Evolutionary conservation across 2,113 vertebrate species (phyloP).

Genomic region (Ptilorrhoa leucosticta): DNA sequence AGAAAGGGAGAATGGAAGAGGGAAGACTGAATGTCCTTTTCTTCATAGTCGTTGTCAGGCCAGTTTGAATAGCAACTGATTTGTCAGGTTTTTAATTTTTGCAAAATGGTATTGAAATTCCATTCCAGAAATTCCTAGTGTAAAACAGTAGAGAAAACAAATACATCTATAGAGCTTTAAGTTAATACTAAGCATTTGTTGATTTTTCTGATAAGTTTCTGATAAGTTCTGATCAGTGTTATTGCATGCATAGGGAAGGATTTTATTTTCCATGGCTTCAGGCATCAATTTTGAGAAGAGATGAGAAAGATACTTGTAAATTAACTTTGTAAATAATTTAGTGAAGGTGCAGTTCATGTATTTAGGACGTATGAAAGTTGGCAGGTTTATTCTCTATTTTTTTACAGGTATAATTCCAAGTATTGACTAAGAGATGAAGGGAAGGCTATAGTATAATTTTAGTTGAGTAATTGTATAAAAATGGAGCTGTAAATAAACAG

Average conservation of each 20-base stretch:
- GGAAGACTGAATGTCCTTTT: neutral
- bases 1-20: neutral
- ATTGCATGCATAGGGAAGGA: neutral
- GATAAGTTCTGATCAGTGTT: neutral
- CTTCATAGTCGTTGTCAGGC: neutral
- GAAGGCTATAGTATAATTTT: neutral
- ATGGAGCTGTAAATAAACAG: neutral
- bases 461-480: neutral
- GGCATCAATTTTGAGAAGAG: neutral
- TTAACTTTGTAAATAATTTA: neutral
- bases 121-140: neutral
- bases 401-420: neutral
- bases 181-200: neutral
- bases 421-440: neutral
- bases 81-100: neutral
- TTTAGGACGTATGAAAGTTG: neutral
- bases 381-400: neutral
- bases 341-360: neutral
- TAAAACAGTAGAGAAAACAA: neutral
- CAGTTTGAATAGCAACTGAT: neutral
- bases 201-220: neutral
- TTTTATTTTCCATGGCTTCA: neutral
- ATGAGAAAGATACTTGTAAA: neutral
- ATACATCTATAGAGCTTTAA: neutral
- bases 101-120: neutral